Evolutionary conservation across 2,888 invertebrate genomes (phyloP), one percentile per base, ranked within the genome.

Genomic region (Cheilosia grossa): DNA sequence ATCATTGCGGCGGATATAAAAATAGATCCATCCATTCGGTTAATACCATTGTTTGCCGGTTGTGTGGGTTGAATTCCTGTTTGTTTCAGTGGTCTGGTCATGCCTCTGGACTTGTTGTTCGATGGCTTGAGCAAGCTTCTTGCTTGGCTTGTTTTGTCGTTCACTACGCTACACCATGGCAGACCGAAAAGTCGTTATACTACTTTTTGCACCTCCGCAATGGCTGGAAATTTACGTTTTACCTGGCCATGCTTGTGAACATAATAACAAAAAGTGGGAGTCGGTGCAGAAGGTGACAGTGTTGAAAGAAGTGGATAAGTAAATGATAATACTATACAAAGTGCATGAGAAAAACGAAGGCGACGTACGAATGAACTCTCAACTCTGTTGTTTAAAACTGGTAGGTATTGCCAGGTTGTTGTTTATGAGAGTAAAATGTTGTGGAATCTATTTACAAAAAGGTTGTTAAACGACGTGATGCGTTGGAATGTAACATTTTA

Each of bases 111-210:
- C 67, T 74, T 74, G 82, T 74, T 79, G 69, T 74, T 64, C 79
- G 79, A 73, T 59, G 78, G 37, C 74, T n/a, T 17, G 19, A 17
- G 74, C 64, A 74, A 64, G 69, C 74, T 80, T 79, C 83, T 83
- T 83, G 83, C 79, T 70, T 80, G 80, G 74, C 74, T 83, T 83
- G 79, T 80, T 83, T 74, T 79, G 67, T 63, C 69, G 69, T 74
- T 58, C 42, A 61, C 59, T 74, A 66, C 37, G 49, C 47, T 66
- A 61, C 21, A 67, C 54, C 53, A 67, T 73, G 64, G 63, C 56
- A 64, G 69, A 69, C 64, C 47, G 59, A 64, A 80, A 74, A 74
- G 83, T 75, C 33, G 83, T 75, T 74, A 69, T 75, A 80, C 83
- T 58, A 56, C 74, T 83, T 80, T 69, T 77, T 74, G 70, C 74